Conservation (phyloP, 2,113 vertebrate genomes). For the Canis aureus region DNA sequence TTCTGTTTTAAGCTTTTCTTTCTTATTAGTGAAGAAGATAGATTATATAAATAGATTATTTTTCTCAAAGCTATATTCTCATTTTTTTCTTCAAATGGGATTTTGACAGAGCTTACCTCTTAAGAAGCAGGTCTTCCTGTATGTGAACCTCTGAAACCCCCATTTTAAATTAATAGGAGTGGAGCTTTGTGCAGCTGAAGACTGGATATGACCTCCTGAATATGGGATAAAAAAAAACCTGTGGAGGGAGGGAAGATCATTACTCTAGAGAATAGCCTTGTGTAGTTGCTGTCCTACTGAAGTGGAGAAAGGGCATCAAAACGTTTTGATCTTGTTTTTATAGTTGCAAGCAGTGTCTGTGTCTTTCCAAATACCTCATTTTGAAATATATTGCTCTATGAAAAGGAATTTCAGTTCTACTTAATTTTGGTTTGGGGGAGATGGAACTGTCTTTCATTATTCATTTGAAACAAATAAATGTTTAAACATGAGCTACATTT, state of each 20-base stretch:
- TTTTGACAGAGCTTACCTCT: slow-evolving; percentile 60
- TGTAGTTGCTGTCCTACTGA: slow-evolving; percentile 51
- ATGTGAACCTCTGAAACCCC: slow-evolving; percentile 61
- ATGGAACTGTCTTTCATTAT: slow-evolving; percentile 67
- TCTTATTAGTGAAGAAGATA: not conserved
- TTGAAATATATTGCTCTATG: slow-evolving; percentile 46
- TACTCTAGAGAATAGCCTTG: slow-evolving; percentile 73
- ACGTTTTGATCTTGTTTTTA: slow-evolving; percentile 76
- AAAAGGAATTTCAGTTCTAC: slow-evolving; percentile 56
- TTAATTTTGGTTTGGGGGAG: slow-evolving; percentile 69
- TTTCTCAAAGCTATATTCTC: not conserved
- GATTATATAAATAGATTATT: slow-evolving; percentile 31
- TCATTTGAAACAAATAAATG: slow-evolving; percentile 79
- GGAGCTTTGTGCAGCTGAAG: slow-evolving; percentile 63
- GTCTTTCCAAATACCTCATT: slow-evolving; percentile 72
- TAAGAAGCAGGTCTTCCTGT: slow-evolving; percentile 52
- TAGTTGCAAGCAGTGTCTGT: slow-evolving; percentile 34
- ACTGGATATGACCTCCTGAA: slow-evolving; percentile 69
- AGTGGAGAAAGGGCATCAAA: slow-evolving; percentile 65
- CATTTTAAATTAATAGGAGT: slow-evolving; percentile 78
- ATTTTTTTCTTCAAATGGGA: slow-evolving; percentile 40
- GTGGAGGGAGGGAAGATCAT: slow-evolving; percentile 71
- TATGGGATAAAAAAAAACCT: slow-evolving; percentile 68
- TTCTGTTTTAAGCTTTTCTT: not conserved
- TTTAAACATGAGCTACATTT: slow-evolving; percentile 73